These are phyloP conservation scores for Trichomalopsis sarcophagae DNA, from an alignment of 1,140 invertebrate species.

Conservation along the genomic window DNA sequence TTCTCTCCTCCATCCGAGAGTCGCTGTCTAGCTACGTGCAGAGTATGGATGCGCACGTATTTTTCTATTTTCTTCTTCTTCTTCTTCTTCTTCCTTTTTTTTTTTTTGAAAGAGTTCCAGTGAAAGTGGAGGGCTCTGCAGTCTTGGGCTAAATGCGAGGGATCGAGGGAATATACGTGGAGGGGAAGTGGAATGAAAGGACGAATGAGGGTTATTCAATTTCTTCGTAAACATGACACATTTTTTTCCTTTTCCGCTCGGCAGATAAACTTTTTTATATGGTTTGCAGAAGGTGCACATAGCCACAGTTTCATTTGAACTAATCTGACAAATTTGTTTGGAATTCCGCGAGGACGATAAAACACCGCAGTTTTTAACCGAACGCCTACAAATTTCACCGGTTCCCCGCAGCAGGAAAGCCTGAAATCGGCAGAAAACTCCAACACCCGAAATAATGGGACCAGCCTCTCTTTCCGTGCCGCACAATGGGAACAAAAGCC, in stretches of 20 bases:
- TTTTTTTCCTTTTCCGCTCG: not conserved
- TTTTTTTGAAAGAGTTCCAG: conserved; percentile 28
- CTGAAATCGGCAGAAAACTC: not conserved
- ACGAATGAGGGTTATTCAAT: no score
- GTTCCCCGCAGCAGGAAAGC: not conserved
- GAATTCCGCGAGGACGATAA: not conserved
- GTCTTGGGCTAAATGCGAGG: no score
- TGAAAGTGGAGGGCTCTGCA: conserved; percentile 20
- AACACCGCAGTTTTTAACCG: not conserved
- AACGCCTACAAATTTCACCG: not conserved
- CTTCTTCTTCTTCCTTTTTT: not conserved
- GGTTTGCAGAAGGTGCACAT: no score
- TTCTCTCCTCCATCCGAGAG: not conserved
- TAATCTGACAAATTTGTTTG: no score
- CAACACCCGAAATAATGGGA: not conserved
- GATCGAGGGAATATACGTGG: no score
- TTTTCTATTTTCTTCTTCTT: not conserved
- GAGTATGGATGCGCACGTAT: not conserved
- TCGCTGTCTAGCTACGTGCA: not conserved
- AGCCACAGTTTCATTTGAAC: no score
- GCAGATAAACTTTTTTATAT: no score
- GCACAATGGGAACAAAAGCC: not conserved
- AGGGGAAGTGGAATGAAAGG: no score
- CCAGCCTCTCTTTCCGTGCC: not conserved
- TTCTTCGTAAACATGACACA: not conserved